These are phyloP conservation scores for Plemyria rubiginata DNA, from an alignment of 2,888 invertebrate genomes.

Conservation along the genomic window DNA sequence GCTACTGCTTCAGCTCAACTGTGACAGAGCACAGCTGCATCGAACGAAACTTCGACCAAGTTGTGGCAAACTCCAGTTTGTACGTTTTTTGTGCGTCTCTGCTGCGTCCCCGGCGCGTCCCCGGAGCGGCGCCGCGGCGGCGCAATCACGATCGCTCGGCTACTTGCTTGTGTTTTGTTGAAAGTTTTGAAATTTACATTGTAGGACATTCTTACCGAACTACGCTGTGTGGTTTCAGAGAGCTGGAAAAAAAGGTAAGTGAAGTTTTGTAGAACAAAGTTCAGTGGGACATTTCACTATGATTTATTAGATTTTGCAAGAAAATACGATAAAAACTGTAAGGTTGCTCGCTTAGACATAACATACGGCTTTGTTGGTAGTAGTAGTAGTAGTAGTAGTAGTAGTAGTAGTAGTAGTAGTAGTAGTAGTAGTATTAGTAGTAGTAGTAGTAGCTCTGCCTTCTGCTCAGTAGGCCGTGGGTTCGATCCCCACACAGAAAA, in stretches of 20 bases:
- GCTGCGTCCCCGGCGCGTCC: constrained; percentile 3
- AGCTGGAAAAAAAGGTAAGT: too few species aligned
- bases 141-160: constrained; percentile 12
- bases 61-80: constrained; percentile 28
- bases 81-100: constrained; percentile 26
- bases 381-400: too few species aligned
- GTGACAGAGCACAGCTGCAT: constrained; percentile 32
- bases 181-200: constrained; percentile 20
- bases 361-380: too few species aligned
- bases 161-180: constrained; percentile 10
- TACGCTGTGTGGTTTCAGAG: not conserved
- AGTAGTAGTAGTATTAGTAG: too few species aligned
- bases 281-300: too few species aligned
- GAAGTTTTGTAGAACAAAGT: not conserved
- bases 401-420: too few species aligned
- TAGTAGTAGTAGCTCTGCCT: too few species aligned
- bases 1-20: constrained; percentile 1
- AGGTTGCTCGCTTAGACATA: too few species aligned
- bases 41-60: constrained; percentile 34
- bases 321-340: too few species aligned
- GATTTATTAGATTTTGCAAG: too few species aligned
- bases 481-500: too few species aligned
- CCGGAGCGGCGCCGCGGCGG: constrained; percentile 1
- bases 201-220: not conserved
- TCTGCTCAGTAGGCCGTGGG: too few species aligned